Evolutionary conservation across 2,797 vertebrate genomes (phyloP).

Genomic region (Myotis myotis): DNA sequence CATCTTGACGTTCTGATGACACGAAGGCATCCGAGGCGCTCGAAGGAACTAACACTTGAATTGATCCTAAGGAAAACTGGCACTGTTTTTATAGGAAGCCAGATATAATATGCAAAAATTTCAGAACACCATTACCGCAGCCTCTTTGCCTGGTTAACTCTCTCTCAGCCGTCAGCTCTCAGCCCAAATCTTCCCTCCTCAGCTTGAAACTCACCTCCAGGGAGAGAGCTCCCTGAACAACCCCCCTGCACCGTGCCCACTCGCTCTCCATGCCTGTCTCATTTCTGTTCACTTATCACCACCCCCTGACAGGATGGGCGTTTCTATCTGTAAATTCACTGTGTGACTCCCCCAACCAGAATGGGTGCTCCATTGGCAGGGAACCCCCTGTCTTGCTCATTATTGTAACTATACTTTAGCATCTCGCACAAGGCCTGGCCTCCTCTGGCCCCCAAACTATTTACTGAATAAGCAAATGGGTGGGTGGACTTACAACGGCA

Average conservation of each 20-base stretch:
- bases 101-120: neutral
- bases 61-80: slow-evolving; percentile 44
- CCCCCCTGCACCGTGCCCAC: fast-evolving
- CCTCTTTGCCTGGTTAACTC: neutral
- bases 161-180: neutral
- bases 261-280: fast-evolving
- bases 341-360: neutral
- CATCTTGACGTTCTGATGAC: neutral
- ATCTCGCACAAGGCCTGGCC: neutral
- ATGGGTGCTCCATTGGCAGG: fast-evolving
- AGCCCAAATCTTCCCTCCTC: neutral
- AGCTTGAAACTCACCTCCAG: neutral
- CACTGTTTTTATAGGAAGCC: neutral
- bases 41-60: neutral
- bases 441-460: neutral
- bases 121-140: fast-evolving
- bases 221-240: neutral
- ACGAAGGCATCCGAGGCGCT: neutral
- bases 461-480: neutral
- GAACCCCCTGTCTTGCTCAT: neutral
- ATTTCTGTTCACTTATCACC: neutral
- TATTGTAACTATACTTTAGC: neutral
- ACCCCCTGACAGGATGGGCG: neutral
- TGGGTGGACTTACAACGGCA: neutral
- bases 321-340: neutral